Percentiles rank a stretch among this genome's conserved stretches.
phyloP scores from a whole-genome alignment of 2,888 invertebrate species.

The Tetragnatha montana region DNA sequence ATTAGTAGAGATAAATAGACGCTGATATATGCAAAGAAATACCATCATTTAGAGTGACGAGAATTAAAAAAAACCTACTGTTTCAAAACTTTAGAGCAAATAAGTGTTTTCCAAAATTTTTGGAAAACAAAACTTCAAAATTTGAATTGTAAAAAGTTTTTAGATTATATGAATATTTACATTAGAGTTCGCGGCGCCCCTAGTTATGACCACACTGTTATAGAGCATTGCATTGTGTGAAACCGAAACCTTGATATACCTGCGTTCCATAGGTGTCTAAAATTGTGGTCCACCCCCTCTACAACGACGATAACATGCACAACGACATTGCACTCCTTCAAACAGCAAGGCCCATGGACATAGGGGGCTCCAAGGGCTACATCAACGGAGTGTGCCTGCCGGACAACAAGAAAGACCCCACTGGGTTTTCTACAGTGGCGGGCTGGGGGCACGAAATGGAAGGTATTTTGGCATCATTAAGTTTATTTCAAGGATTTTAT shows the following conservation, averaged over 20 bases:
- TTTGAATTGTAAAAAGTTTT: too few species aligned
- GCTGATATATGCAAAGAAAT: too few species aligned
- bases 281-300: conserved; percentile 58
- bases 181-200: too few species aligned
- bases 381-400: conserved; percentile 70
- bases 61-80: too few species aligned
- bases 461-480: conserved; percentile 26
- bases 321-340: conserved; percentile 70
- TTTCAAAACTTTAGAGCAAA: too few species aligned
- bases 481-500: too few species aligned
- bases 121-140: too few species aligned
- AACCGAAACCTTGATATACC: not conserved
- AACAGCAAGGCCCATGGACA: conserved; percentile 55
- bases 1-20: too few species aligned
- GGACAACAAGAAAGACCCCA: conserved; percentile 42
- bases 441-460: conserved; percentile 71
- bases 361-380: conserved; percentile 45
- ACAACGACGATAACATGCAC: conserved; percentile 23
- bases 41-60: too few species aligned
- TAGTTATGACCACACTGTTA: too few species aligned
- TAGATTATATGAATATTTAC: too few species aligned
- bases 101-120: too few species aligned
- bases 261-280: conserved; percentile 37
- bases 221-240: not conserved
- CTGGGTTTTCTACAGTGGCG: conserved; percentile 69